Evolutionary conservation across 2,113 vertebrate genomes (phyloP), one percentile per base, ranked within the genome.

Genomic region (Pseudorectes ferrugineus): DNA sequence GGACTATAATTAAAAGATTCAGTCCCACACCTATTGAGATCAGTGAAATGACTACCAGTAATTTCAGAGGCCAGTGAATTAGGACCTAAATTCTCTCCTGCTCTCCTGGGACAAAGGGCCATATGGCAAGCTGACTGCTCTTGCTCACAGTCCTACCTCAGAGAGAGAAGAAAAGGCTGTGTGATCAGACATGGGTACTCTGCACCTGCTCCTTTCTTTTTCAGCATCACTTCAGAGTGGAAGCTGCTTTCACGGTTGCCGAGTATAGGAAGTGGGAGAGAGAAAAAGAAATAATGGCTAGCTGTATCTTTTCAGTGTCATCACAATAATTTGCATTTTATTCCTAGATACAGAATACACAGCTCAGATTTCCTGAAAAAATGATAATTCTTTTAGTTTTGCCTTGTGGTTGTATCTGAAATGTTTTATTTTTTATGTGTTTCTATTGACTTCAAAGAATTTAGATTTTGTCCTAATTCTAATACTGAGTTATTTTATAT

Each of bases 111-210:
- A 82, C 43, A 65, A 76, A 80, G 31, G n/a, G n/a, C 58, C 89
- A 97, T 92, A 96, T 94, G 92, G 92, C 78, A 92, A 54, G 58
- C 79, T 92, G 87, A 49, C 62, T 85, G 33, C 35, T 58, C n/a
- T 55, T 85, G 61, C 84, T 85, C 24, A 43, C 15, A 65, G 46
- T 13, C 43, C 43, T 93, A 42, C 46, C 81, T 80, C 0, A 0
- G 58, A 63, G 38, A 72, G 57, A 57, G 25, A 36, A 88, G 58
- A 76, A 82, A 72, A 68, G 24, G 25, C 18, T 65, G 1, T 59
- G 46, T 79, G 87, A 76, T 92, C 58, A 92, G 78, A 94, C 38
- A 16, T 26, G 36, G 33, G 59, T 62, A 71, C 70, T 35, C 71
- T 71, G 74, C 82, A 88, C 67, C 87, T 94, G 94, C 46, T 90